Percentiles rank a stretch among this genome's conserved stretches.
Evolutionary conservation across 1,140 invertebrate species (phyloP).

Genomic region (Drosophila orosa): DNA sequence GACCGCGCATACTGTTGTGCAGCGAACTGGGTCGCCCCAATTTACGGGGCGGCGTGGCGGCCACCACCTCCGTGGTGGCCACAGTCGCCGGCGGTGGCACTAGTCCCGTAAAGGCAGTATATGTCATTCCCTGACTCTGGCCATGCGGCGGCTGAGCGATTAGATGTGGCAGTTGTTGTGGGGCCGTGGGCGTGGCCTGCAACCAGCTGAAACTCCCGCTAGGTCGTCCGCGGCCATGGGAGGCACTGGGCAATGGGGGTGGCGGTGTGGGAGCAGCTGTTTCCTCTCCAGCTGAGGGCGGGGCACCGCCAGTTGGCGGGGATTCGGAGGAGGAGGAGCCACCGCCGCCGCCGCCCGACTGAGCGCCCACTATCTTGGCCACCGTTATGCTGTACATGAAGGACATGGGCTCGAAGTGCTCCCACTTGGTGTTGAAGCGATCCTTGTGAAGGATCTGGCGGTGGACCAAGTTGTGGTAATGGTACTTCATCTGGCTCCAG

Average conservation of each 20-base stretch:
- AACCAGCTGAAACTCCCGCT: slow-evolving; percentile 80
- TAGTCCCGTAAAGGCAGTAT: slow-evolving; percentile 75
- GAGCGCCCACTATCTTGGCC: slow-evolving; percentile 75
- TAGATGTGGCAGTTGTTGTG: slow-evolving; percentile 46
- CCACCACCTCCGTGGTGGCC: slow-evolving; percentile 63
- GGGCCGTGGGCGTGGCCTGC: slow-evolving; percentile 30
- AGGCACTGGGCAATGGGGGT: slow-evolving; percentile 44
- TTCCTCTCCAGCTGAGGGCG: slow-evolving; percentile 16
- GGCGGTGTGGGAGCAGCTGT: slow-evolving; percentile 2
- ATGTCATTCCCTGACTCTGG: slow-evolving; percentile 42
- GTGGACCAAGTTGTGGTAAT: slow-evolving; percentile 79
- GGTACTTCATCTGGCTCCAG: slow-evolving; percentile 83
- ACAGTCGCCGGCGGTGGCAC: slow-evolving; percentile 73
- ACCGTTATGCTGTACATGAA: slow-evolving; percentile 83
- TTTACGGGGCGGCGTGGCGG: slow-evolving; percentile 69
- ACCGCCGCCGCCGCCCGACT: slow-evolving; percentile 21
- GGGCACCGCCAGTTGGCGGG: not conserved
- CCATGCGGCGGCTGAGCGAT: slow-evolving; percentile 45
- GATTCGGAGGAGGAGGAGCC: slow-evolving; percentile 17
- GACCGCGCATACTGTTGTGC: slow-evolving; percentile 81
- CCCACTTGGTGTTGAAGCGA: slow-evolving; percentile 82
- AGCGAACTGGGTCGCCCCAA: slow-evolving; percentile 77
- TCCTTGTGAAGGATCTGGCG: slow-evolving; percentile 82
- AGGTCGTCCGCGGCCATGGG: slow-evolving; percentile 75
- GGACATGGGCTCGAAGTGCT: slow-evolving; percentile 82